phyloP scores from a whole-genome alignment of 2,797 vertebrate species.

The Coccyzus lansbergi region DNA sequence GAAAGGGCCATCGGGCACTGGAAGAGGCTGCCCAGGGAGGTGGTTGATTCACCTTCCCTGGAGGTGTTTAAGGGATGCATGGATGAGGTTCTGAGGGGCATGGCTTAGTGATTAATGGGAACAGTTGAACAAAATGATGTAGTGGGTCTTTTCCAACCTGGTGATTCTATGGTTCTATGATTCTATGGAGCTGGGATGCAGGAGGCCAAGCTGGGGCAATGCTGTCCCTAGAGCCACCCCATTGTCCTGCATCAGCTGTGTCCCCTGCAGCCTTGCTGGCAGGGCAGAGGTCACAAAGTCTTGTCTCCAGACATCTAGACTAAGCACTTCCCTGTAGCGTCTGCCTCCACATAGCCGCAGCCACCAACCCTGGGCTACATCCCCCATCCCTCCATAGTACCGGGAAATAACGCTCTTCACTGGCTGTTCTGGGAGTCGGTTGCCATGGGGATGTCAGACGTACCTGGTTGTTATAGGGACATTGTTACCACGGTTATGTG shows the following conservation, averaged over 20 bases:
- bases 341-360: background rate
- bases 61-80: too few relatives aligned
- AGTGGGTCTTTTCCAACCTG: too few relatives aligned
- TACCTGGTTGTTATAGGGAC: conserved; percentile 63
- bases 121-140: too few relatives aligned
- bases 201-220: background rate
- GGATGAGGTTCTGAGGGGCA: too few relatives aligned
- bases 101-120: too few relatives aligned
- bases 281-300: background rate
- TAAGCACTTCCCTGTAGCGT: background rate
- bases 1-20: too few relatives aligned
- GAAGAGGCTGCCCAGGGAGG: too few relatives aligned
- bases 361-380: background rate
- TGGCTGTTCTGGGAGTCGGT: background rate
- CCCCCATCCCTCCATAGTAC: background rate
- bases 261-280: background rate
- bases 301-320: fast-evolving
- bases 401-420: background rate
- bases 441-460: conserved; percentile 60
- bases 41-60: too few relatives aligned
- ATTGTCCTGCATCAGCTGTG: background rate
- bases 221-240: background rate
- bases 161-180: too few relatives aligned
- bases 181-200: background rate
- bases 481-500: conserved; percentile 26